These are phyloP conservation scores for Microtus montanus DNA, from an alignment of 2,113 vertebrate species.

Conservation along the genomic window DNA sequence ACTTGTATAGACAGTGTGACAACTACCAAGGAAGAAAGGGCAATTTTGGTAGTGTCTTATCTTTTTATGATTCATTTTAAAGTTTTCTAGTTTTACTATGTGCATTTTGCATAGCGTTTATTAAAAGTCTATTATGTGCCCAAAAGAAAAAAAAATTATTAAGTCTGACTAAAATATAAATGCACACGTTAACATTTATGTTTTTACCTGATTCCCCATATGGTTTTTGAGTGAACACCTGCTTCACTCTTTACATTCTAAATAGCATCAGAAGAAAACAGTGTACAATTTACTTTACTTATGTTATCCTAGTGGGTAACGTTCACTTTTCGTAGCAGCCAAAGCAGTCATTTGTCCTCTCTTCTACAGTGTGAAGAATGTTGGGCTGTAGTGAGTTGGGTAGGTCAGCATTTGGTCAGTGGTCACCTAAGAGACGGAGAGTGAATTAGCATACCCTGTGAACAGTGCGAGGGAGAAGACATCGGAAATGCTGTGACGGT, in stretches of 20 bases:
- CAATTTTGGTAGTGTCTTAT: constrained; percentile 5
- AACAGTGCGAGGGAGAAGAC: not conserved
- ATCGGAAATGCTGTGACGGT: not conserved
- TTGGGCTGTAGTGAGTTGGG: constrained; percentile 4
- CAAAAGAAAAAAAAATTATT: not conserved
- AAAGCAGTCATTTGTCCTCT: constrained; percentile 1
- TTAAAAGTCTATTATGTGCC: not conserved
- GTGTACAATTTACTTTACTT: not conserved
- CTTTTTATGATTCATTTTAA: constrained; percentile 41
- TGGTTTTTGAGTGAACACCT: constrained; percentile 14
- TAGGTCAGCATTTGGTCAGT: not conserved
- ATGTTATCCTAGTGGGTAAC: constrained; percentile 39
- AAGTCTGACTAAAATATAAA: constrained; percentile 21
- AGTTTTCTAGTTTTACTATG: constrained; percentile 53
- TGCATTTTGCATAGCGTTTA: constrained; percentile 11
- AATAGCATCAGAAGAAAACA: constrained; percentile 26
- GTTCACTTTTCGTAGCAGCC: not conserved
- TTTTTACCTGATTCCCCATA: not conserved
- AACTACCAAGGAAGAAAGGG: constrained; percentile 32
- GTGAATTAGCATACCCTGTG: not conserved
- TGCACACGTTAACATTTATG: not conserved
- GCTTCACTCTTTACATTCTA: constrained; percentile 21
- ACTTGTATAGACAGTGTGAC: not conserved
- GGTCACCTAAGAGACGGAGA: not conserved
- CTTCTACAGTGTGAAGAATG: not conserved